Conservation (phyloP, 2,888 invertebrate genomes). For the Candidula unifasciata region DNA sequence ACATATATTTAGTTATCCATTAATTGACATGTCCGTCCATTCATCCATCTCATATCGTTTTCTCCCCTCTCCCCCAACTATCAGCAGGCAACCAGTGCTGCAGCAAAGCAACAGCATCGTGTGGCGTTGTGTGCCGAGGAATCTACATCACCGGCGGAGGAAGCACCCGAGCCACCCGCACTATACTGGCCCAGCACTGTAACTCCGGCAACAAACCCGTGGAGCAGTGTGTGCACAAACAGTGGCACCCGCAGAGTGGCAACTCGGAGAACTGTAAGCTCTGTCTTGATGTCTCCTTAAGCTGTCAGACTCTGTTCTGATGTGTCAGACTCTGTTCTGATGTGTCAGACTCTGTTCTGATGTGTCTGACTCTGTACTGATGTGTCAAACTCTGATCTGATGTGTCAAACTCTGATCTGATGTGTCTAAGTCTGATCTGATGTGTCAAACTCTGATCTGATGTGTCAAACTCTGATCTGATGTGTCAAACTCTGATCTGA, state of each 20-base stretch:
- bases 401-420: too few species aligned
- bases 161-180: constrained; percentile 55
- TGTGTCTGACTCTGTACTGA: too few species aligned
- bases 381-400: too few species aligned
- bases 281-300: neutral
- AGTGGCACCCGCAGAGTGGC: constrained; percentile 59
- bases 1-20: too few species aligned
- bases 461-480: too few species aligned
- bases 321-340: too few species aligned
- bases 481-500: too few species aligned
- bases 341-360: too few species aligned
- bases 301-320: too few species aligned
- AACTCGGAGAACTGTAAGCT: constrained; percentile 62
- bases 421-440: too few species aligned
- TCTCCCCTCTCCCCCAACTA: neutral
- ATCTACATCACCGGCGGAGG: constrained; percentile 60
- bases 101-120: constrained; percentile 58
- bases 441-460: too few species aligned
- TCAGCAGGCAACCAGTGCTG: constrained; percentile 64
- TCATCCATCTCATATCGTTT: neutral
- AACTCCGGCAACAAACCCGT: constrained; percentile 59
- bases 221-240: constrained; percentile 63
- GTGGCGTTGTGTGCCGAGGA: constrained; percentile 63
- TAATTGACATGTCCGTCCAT: neutral
- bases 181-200: constrained; percentile 60